These are phyloP conservation scores for Macrochelys suwanniensis DNA, from an alignment of 2,797 vertebrate species.

Conservation along the genomic window DNA sequence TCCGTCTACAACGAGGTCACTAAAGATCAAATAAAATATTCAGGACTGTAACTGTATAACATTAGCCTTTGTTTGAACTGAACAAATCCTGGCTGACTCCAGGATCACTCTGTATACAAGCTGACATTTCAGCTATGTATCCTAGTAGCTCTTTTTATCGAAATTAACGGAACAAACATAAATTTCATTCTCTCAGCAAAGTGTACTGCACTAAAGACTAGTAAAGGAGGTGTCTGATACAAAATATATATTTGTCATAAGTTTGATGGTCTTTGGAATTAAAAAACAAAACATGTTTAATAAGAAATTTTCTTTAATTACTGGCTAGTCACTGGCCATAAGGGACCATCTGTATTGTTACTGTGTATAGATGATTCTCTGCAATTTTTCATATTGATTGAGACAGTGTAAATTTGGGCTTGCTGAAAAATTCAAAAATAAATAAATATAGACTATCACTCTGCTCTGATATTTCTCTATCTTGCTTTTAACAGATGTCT, in stretches of 20 bases:
- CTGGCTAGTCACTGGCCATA: background rate
- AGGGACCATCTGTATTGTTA: background rate
- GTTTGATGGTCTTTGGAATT: background rate
- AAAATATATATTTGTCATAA: background rate
- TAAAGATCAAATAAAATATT: conserved; percentile 27
- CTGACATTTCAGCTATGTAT: background rate
- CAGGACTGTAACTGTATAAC: background rate
- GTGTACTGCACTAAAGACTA: background rate
- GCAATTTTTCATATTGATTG: background rate
- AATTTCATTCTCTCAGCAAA: background rate
- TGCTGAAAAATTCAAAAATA: background rate
- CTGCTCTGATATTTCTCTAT: background rate
- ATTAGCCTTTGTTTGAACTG: background rate
- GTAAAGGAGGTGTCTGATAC: background rate
- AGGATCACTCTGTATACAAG: background rate
- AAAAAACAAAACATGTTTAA: background rate
- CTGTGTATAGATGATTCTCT: background rate
- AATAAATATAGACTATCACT: background rate
- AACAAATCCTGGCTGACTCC: background rate
- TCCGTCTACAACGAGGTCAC: background rate
- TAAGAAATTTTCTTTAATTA: conserved; percentile 20
- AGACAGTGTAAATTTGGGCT: background rate
- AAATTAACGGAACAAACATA: background rate
- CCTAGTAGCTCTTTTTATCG: background rate
- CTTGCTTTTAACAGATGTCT: background rate